Base-by-base conservation (phyloP, 2,797 vertebrate species). In the Epinephelus coioides region DNA sequence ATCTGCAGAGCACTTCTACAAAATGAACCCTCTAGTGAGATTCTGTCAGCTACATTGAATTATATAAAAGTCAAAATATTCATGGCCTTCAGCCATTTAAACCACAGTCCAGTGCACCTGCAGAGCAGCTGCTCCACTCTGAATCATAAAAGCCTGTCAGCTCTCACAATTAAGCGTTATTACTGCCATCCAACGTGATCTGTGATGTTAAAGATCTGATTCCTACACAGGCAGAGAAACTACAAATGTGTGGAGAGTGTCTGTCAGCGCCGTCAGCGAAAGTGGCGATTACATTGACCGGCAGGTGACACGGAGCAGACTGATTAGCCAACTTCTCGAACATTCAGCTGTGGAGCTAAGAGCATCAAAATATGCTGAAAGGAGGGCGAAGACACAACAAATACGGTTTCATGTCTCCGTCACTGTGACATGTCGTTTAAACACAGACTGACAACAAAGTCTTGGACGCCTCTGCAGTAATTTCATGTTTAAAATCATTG, bases 61-160 rank as follows among this genome's bases (percentile, higher is more conserved):
- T 51, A 5, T 34, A 25, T 12, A 6, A 25, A 18, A 5, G 19
- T 19, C 13, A 14, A 15, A 43, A 67, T 40, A 19, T 18, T 25
- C n/a, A 6, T 2, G 13, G 44, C n/a, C 53, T 49, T 51, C 27
- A 51, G 63, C 47, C 40, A 30, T 68, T 47, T 40, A 19, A 56
- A 46, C 5, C 18, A 23, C 13, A 40, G 27, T 51, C 25, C 68
- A 49, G 21, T 5, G 46, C 5, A 59, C 34, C 21, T 65, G 54
- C 61, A 46, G 17, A 38, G 59, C 27, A 77, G 69, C 80, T 82
- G 69, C 38, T 73, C 57, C 25, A 44, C 53, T 14, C 43, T 43
- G 19, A 51, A 38, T 19, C 13, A 38, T 14, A 17, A 51, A 9
- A 34, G 54, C 14, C 44, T 25, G 43, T 63, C 15, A 10, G 19